Conservation (phyloP, 1,140 invertebrate species). For the Theocolax elegans region DNA sequence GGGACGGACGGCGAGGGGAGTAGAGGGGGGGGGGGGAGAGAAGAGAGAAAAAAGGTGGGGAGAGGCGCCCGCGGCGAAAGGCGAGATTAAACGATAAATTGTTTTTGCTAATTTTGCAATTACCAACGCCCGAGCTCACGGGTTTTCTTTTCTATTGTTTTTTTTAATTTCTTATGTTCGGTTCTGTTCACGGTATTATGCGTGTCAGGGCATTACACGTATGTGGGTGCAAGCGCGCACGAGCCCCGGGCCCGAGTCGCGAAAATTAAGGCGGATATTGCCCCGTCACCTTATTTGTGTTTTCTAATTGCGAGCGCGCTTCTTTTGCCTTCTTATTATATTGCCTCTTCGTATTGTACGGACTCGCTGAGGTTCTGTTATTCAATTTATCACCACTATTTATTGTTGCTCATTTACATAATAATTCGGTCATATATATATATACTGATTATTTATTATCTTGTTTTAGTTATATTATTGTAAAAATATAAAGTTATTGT, state of each 20-base stretch:
- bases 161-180: slow-evolving; percentile 10
- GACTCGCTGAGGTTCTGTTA: background rate
- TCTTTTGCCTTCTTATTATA: no score
- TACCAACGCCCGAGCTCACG: slow-evolving; percentile 39
- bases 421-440: no score
- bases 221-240: background rate
- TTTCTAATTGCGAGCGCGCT: background rate
- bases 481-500: no score
- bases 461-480: no score
- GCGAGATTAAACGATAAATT: slow-evolving; percentile 61
- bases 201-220: background rate
- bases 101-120: slow-evolving; percentile 62
- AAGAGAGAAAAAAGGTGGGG: slow-evolving; percentile 2
- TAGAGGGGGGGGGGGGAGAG: background rate
- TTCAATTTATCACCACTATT: no score
- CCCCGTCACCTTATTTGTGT: slow-evolving; percentile 28
- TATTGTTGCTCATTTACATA: no score
- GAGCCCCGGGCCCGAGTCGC: background rate
- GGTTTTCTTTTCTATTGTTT: slow-evolving; percentile 30
- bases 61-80: slow-evolving; percentile 47
- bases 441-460: no score
- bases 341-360: background rate
- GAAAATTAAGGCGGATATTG: slow-evolving; percentile 28
- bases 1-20: background rate
- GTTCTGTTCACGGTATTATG: slow-evolving; percentile 4